Conservation (phyloP, 2,797 vertebrate species). For the Phoeniculus purpureus region DNA sequence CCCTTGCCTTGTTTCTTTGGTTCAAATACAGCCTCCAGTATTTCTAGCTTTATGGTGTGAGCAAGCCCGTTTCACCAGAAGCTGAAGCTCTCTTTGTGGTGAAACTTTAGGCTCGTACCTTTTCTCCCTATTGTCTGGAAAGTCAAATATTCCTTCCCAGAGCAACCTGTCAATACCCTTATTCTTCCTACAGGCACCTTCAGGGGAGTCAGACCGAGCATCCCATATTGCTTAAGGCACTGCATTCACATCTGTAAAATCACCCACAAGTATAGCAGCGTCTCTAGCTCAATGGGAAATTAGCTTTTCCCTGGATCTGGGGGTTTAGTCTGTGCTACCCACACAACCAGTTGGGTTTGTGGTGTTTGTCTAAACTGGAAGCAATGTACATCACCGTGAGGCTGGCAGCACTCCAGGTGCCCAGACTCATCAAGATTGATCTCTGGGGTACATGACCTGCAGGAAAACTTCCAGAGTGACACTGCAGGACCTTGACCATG, state of each 20-base stretch:
- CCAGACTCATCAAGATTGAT: not conserved
- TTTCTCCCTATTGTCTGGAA: not conserved
- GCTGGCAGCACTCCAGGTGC: not conserved
- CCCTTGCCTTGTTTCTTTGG: not conserved
- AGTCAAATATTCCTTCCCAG: not conserved
- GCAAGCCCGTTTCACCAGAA: not conserved
- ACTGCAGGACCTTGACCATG: rapidly evolving
- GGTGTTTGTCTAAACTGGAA: not conserved
- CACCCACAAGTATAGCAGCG: not conserved
- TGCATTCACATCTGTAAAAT: not conserved
- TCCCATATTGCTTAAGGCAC: not conserved
- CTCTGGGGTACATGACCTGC: not conserved
- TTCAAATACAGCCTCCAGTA: not conserved
- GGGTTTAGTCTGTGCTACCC: not conserved
- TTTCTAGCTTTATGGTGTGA: not conserved
- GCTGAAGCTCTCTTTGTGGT: not conserved
- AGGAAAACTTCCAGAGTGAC: not conserved
- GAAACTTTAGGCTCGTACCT: not conserved
- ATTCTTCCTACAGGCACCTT: not conserved
- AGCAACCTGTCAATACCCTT: not conserved
- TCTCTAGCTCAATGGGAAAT: not conserved
- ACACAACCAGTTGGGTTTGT: not conserved
- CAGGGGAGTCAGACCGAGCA: not conserved
- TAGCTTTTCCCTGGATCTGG: not conserved
- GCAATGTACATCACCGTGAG: rapidly evolving